Evolutionary conservation across 2,113 vertebrate species (phyloP).

Genomic region (Syngnathus typhle): DNA sequence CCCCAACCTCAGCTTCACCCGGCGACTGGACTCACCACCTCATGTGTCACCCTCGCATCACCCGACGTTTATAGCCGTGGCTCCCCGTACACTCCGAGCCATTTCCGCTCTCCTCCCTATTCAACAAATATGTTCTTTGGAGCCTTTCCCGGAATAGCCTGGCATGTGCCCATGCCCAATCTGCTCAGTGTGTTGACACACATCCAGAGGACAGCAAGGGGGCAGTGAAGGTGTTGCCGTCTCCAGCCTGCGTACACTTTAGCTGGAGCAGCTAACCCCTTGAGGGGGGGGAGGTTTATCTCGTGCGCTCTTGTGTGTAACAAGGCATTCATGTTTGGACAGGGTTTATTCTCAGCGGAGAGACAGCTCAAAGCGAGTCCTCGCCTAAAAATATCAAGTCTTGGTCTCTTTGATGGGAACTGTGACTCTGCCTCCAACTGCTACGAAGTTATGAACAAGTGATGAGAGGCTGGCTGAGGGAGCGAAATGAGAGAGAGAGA

Average conservation of each 20-base stretch:
- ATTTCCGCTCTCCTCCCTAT: conserved; percentile 79
- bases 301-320: conserved; percentile 26
- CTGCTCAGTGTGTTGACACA: conserved; percentile 64
- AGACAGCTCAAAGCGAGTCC: conserved; percentile 15
- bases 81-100: conserved; percentile 65
- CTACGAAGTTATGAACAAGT: conserved; percentile 59
- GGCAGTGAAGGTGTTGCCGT: conserved; percentile 46
- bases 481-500: conserved; percentile 36
- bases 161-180: conserved; percentile 65
- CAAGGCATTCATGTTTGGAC: conserved; percentile 41
- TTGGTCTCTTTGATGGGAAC: conserved; percentile 55
- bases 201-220: conserved; percentile 67
- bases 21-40: conserved; percentile 45
- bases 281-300: conserved; percentile 2
- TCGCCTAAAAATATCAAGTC: conserved; percentile 50
- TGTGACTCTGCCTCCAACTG: conserved; percentile 43
- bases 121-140: conserved; percentile 78
- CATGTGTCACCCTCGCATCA: conserved; percentile 49
- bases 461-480: conserved; percentile 55
- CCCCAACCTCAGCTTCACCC: conserved; percentile 25
- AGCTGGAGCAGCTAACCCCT: conserved; percentile 13
- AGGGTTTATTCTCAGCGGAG: conserved; percentile 40
- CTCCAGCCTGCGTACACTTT: conserved; percentile 34
- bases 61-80: conserved; percentile 41
- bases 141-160: conserved; percentile 72